Base-by-base conservation (phyloP, 2,113 vertebrate genomes). In the Stigmatopora argus region DNA sequence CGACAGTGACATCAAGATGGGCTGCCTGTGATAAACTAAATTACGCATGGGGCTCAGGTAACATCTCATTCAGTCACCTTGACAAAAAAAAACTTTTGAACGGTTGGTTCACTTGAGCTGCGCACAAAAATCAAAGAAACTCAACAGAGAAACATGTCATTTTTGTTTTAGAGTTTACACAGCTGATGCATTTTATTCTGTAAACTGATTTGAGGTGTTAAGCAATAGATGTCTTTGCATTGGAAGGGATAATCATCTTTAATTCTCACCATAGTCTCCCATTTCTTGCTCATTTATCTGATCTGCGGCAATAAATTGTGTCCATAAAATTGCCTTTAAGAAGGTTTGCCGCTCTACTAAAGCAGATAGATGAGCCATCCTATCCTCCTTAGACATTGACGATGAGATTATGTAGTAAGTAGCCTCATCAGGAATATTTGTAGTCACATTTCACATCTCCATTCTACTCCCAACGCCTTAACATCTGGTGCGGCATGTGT, bases 1-100 rank as follows among this genome's bases (percentile, higher is more conserved):
- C 1, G 55, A 66, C 66, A 66, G 56, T 13, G 65, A 55, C 68
- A 79, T 68, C 21, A 82, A 38, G 31, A 59, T 38, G 18, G 21
- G n/a, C 31, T 3, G 11, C 17, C 7, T 15, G 34, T 19, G 34
- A 60, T 19, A 19, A 41, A 60, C 1, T 3, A 11, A 13, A 31
- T 31, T 23, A 21, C 51, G 21, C 3, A 13, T 17, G 31, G 35
- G 11, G 58, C 18, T 60, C 35, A n/a, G 18, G 58, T 60, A 14
- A 34, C 57, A 11, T 35, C 57, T 18, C 3, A 17, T 18, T 31
- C 35, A 19, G 3, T 19, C 1, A 3, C 56, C 9, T 38, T 18
- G 35, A 3, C 57, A n/a, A 34, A 10, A 31, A 31, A 31, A 31
- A 31, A 31, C 26, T 31, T 31, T 31, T 31, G 26, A 31, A 31